Evolutionary conservation across 2,888 invertebrate genomes (phyloP).

Genomic region (Pheosia gnoma): DNA sequence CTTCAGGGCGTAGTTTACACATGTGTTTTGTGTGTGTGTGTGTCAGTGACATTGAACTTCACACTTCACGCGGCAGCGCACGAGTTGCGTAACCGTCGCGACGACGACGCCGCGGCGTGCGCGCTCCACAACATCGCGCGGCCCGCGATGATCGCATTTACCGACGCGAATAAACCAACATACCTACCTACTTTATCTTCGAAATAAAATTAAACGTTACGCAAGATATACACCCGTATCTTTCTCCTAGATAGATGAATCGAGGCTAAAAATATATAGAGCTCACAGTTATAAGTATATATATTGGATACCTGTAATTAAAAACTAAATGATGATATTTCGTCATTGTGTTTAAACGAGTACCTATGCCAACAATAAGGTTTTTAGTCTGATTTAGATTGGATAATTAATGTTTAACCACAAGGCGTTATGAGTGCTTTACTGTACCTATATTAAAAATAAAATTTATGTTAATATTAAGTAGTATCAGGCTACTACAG

Average conservation of each 20-base stretch:
- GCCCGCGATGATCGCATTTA: slow-evolving; percentile 28
- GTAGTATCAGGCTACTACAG: too few species aligned
- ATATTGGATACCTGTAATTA: not conserved
- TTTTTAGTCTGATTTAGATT: not conserved
- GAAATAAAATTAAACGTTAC: slow-evolving; percentile 24
- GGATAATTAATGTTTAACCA: not conserved
- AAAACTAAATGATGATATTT: too few species aligned
- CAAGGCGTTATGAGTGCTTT: not conserved
- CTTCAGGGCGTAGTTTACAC: slow-evolving; percentile 37
- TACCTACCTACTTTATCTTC: slow-evolving; percentile 14
- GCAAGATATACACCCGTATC: slow-evolving; percentile 15
- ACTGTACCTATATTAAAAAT: too few species aligned
- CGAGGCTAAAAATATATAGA: slow-evolving; percentile 8
- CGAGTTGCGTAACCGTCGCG: slow-evolving; percentile 73
- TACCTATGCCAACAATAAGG: not conserved
- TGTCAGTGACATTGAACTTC: slow-evolving; percentile 83
- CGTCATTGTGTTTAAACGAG: not conserved
- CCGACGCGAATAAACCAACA: slow-evolving; percentile 32
- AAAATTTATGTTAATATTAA: too few species aligned
- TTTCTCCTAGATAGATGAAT: slow-evolving; percentile 15
- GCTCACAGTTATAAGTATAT: not conserved
- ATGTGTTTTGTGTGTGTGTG: slow-evolving; percentile 49
- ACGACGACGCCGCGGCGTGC: slow-evolving; percentile 20
- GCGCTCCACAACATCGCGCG: slow-evolving; percentile 27
- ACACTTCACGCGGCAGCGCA: slow-evolving; percentile 78